Evolutionary conservation across 2,113 vertebrate species (phyloP).

Genomic region (Ranitomeya variabilis): DNA sequence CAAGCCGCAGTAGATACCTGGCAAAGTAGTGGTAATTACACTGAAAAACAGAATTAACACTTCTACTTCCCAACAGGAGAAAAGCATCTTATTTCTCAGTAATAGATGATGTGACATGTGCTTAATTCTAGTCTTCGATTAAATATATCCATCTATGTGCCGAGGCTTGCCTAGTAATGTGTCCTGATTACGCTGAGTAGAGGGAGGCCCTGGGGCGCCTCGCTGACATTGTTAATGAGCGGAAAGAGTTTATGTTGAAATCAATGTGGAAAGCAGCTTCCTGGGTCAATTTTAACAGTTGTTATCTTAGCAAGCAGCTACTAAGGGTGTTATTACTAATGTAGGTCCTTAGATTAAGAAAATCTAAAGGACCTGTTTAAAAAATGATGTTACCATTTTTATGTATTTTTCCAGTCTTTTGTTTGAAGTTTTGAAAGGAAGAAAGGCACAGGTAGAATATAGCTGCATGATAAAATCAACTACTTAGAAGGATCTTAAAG

Average conservation of each 20-base stretch:
- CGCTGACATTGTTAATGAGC: constrained; percentile 46
- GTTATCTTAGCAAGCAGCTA: constrained; percentile 47
- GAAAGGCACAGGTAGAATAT: too few relatives aligned
- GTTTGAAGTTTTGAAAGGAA: not conserved
- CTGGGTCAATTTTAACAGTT: constrained; percentile 48
- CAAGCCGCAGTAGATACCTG: not conserved
- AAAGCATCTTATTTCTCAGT: constrained; percentile 41
- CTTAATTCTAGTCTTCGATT: constrained; percentile 50
- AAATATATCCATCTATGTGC: constrained; percentile 56
- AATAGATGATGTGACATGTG: constrained; percentile 47
- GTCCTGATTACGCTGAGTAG: constrained; percentile 24
- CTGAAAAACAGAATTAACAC: not conserved
- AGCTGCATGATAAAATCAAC: too few relatives aligned
- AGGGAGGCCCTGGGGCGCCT: constrained; percentile 20
- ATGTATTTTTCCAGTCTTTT: not conserved
- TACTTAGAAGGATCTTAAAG: too few relatives aligned
- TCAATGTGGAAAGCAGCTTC: constrained; percentile 40
- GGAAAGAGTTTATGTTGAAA: constrained; percentile 40
- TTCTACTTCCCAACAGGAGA: constrained; percentile 38
- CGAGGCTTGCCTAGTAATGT: constrained; percentile 16
- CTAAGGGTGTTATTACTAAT: constrained; percentile 28
- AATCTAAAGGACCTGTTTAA: too few relatives aligned
- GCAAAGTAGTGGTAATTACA: not conserved
- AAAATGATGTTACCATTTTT: not conserved
- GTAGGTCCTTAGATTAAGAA: not conserved